Conservation (phyloP, 1,140 invertebrate species). For the Oedothorax gibbosus region DNA sequence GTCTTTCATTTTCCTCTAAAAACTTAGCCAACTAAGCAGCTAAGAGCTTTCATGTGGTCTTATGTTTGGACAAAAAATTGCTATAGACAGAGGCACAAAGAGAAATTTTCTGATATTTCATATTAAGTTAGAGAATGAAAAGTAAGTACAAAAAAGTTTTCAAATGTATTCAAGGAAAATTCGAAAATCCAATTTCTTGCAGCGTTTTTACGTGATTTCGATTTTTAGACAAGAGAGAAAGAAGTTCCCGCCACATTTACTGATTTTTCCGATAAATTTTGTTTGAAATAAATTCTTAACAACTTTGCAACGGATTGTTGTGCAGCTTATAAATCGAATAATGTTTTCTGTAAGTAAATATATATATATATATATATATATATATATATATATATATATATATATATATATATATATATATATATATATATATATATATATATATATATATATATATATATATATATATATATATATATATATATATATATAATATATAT, state of each 20-base stretch:
- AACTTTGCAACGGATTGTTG: not conserved
- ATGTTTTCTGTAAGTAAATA: no score
- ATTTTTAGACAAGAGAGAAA: not conserved
- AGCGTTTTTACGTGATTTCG: constrained; percentile 19
- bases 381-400: not conserved
- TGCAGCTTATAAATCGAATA: no score
- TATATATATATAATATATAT: not conserved
- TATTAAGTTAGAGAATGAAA: constrained; percentile 16
- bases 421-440: not conserved
- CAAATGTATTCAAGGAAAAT: constrained; percentile 32
- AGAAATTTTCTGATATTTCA: constrained; percentile 19
- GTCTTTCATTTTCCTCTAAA: not conserved
- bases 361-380: no score
- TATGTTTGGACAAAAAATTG: constrained; percentile 12
- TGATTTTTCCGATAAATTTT: not conserved
- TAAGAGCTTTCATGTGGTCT: not conserved
- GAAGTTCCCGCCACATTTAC: constrained; percentile 10
- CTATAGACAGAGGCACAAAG: not conserved
- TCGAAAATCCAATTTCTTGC: constrained; percentile 40
- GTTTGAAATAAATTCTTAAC: not conserved
- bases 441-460: not conserved
- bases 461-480: not conserved
- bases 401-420: constrained; percentile 2
- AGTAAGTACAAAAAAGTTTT: not conserved
- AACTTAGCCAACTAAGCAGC: constrained; percentile 6